Evolutionary conservation across 2,113 vertebrate genomes (phyloP).

Genomic region (Ophthalmolycus amberensis): DNA sequence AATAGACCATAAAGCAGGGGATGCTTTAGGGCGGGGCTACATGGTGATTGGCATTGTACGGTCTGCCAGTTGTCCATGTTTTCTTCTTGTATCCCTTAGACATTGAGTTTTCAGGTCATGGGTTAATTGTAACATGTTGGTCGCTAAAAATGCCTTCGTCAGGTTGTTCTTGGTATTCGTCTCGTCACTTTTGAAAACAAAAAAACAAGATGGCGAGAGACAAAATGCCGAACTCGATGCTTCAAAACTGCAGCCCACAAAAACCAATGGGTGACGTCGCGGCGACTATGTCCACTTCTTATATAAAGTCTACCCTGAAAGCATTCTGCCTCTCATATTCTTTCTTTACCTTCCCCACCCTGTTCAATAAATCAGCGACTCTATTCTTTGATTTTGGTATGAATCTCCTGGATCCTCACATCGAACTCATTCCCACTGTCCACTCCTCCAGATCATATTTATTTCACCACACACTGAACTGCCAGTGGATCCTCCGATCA

Average conservation of each 20-base stretch:
- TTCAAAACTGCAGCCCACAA: no score
- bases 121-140: no score
- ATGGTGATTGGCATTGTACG: neutral
- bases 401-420: slow-evolving; percentile 30
- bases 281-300: no score
- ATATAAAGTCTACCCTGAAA: no score
- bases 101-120: neutral
- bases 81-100: neutral
- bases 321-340: neutral
- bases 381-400: neutral
- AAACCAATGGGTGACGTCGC: no score
- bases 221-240: no score
- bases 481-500: slow-evolving; percentile 30
- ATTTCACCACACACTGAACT: slow-evolving; percentile 36
- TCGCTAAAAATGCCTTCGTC: neutral
- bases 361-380: slow-evolving; percentile 18
- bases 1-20: neutral
- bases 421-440: slow-evolving; percentile 27
- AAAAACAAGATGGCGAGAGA: neutral
- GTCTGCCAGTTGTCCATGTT: neutral
- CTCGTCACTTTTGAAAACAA: no score
- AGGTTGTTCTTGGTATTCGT: neutral
- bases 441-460: slow-evolving; percentile 28
- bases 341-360: slow-evolving; percentile 10
- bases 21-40: neutral